Base-by-base conservation (phyloP, 2,797 vertebrate genomes). In the Ctenopoma multispine region DNA sequence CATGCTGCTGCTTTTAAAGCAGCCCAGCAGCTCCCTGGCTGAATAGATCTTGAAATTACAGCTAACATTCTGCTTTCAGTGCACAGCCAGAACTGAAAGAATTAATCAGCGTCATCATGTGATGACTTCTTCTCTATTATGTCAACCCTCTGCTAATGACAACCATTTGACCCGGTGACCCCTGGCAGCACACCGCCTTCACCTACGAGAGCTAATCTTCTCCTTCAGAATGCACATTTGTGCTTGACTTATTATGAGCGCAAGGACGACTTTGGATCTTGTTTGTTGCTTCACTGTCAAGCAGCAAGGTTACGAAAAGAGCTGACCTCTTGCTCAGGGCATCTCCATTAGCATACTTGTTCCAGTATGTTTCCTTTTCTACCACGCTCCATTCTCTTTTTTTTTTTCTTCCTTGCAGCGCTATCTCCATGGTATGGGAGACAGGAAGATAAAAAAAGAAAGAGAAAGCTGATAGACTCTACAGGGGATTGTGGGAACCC, bases 401-500 rank as follows among this genome's bases (percentile, higher is more conserved):
- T 46, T 10, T 2, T 67, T 49, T 56, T 61, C 41, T 53, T 54
- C 50, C 85, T 79, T 50, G 27, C 56, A 80, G 75, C 69, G 3
- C 66, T 73, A 21, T 91, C 86, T 85, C 82, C 46, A 62, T 85
- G 80, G 89, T 79, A 71, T 68, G 51, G 65, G 43, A 79, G 66
- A 73, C 75, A 57, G 71, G 82, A 80, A 79, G 61, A 70, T 71
- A 62, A 70, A 83, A 55, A 63, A 75, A 75, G 63, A 57, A 49
- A 38, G 57, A 83, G 66, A 75, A 64, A 77, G 82, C 72, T 48
- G 64, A 75, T 80, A 85, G 90, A 87, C 78, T 91, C 90, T 90
- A 78, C 82, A 64, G 90, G 87, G 88, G 85, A 91, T 92, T 93
- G 92, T 94, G 93, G 93, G 93, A 94, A 94, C 89, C 85, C 87